Percentiles rank a stretch among this genome's conserved stretches.
Conservation (phyloP, 2,113 vertebrate species). For the Platycercus adscitus region DNA sequence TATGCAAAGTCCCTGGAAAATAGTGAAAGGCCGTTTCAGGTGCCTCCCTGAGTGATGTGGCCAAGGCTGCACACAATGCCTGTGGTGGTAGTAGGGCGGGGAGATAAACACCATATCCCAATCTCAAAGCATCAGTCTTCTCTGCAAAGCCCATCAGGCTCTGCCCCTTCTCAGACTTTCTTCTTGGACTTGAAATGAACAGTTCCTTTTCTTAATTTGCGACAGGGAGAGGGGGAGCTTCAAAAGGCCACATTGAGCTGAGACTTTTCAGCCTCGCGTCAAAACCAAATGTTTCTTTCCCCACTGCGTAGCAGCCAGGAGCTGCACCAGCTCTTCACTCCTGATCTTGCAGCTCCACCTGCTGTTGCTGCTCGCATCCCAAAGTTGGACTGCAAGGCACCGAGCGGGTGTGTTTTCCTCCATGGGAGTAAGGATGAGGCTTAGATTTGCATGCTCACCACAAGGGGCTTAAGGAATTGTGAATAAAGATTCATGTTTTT, state of each 20-base stretch:
- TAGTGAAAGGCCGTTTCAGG: background rate
- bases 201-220: background rate
- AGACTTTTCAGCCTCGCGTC: background rate
- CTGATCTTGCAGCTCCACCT: constrained; percentile 54
- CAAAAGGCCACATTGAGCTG: rapidly evolving
- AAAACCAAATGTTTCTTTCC: rapidly evolving
- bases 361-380: background rate
- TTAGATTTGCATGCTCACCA: background rate
- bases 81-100: rapidly evolving
- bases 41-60: background rate
- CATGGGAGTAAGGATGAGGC: rapidly evolving
- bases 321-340: background rate
- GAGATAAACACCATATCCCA: background rate
- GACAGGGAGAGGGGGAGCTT: background rate
- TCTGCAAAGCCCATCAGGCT: background rate
- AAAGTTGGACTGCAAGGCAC: background rate
- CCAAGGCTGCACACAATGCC: background rate
- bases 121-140: background rate
- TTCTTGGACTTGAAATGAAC: background rate
- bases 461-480: background rate
- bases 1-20: background rate
- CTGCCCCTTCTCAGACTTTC: background rate
- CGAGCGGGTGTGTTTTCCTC: rapidly evolving
- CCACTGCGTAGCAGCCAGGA: background rate
- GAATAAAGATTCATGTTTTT: background rate